Evolutionary conservation across 2,888 invertebrate genomes (phyloP).

Genomic region (Tipula unca): DNA sequence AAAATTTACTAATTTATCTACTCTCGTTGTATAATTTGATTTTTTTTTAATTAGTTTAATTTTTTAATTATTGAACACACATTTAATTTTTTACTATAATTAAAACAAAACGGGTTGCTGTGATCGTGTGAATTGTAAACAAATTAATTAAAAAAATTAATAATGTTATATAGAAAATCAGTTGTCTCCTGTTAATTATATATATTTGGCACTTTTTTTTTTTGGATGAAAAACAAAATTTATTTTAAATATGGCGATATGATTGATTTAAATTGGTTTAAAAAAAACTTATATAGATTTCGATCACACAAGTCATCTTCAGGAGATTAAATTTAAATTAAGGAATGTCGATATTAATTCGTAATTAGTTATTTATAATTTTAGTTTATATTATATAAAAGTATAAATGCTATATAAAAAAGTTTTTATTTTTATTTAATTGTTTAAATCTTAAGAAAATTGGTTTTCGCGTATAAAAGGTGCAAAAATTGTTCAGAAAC

Average conservation of each 20-base stretch:
- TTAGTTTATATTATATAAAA: background rate
- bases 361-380: background rate
- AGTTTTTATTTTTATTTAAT: background rate
- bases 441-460: background rate
- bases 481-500: background rate
- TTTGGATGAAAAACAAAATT: background rate
- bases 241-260: background rate
- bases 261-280: background rate
- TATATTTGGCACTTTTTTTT: background rate
- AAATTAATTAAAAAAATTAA: background rate
- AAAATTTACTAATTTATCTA: background rate
- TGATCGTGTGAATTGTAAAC: no score
- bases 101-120: background rate
- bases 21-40: constrained; percentile 14
- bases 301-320: background rate
- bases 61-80: background rate
- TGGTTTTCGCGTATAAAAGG: background rate
- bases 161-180: background rate
- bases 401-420: constrained; percentile 9
- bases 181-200: background rate
- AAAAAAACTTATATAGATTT: background rate
- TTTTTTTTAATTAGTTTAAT: background rate
- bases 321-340: background rate
- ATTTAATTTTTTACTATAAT: background rate
- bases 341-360: background rate